These are phyloP conservation scores for Nicator chloris DNA, from an alignment of 2,113 vertebrate genomes.

Conservation along the genomic window DNA sequence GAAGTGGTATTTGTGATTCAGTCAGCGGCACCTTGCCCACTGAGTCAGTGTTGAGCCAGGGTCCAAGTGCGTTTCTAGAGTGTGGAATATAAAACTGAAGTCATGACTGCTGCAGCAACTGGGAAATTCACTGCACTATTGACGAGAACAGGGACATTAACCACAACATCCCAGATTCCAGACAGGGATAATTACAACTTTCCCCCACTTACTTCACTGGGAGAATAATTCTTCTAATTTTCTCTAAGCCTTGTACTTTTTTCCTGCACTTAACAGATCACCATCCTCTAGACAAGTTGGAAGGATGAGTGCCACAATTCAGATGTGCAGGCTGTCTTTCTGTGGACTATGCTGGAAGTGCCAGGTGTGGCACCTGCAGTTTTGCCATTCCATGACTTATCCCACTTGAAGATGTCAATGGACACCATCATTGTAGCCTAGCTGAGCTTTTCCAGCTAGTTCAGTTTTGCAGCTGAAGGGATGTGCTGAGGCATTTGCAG, in stretches of 20 bases:
- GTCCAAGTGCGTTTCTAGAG: not conserved
- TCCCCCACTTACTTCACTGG: not conserved
- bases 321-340: not conserved
- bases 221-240: not conserved
- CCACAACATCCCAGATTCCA: not conserved
- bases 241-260: not conserved
- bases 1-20: conserved; percentile 54
- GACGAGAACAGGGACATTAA: not conserved
- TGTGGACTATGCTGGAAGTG: not conserved
- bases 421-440: not conserved
- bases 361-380: not conserved
- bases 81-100: not conserved
- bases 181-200: not conserved
- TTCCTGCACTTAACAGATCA: not conserved
- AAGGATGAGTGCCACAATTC: not conserved
- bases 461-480: not conserved
- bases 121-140: conserved; percentile 23
- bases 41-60: conserved; percentile 51
- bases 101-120: not conserved
- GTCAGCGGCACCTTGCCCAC: conserved; percentile 40
- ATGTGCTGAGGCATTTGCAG: not conserved
- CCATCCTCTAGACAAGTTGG: not conserved
- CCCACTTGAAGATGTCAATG: not conserved
- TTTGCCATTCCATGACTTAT: not conserved
- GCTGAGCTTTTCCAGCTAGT: not conserved